Evolutionary conservation across 1,140 invertebrate species (phyloP), one percentile per base, ranked within the genome.

Genomic region (Nephila pilipes): DNA sequence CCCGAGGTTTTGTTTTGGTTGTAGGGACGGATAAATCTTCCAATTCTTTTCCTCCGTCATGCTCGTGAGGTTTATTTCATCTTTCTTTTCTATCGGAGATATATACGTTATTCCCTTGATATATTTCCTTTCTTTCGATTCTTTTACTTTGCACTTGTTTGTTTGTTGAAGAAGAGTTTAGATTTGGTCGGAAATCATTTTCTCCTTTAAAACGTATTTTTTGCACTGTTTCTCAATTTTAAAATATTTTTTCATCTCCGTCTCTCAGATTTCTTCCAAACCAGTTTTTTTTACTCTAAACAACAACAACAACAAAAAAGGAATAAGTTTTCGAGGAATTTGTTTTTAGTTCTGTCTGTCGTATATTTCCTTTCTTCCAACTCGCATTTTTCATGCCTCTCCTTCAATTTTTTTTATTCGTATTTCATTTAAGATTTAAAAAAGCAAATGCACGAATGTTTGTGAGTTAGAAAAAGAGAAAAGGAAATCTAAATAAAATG

Each of bases 131-230:
- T 60, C 63, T 88, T 88, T 16, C 57, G 55, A 60, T 69, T 90
- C 46, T 80, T 90, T 90, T 38, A 55, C 46, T 85, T 85, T 92
- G n/a, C 18, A 38, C 38, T 85, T 92, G 90, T 91, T 83, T 91
- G 89, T 92, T 90, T 90, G 89, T 32, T 8, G 88, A 81, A 75
- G 90, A 92, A 85, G 90, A 92, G 90, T 92, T 92, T 69, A 69
- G 32, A 69, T 69, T 92, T 65, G 38, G 79, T 81, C 25, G 80
- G 81, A 92, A 92, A 85, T 85, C 80, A 85, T 92, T 92, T 92
- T 85, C 90, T 69, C 83, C 81, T 85, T 92, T 85, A 92, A 91
- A 85, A 90, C 29, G 60, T 32, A 32, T 75, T 85, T 85, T 85
- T 85, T 69, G 36, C 81, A 20, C 81, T 36, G 60, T 85, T 92